These are phyloP conservation scores for Hirundichthys speculiger DNA, from an alignment of 2,113 vertebrate genomes.

Conservation along the genomic window DNA sequence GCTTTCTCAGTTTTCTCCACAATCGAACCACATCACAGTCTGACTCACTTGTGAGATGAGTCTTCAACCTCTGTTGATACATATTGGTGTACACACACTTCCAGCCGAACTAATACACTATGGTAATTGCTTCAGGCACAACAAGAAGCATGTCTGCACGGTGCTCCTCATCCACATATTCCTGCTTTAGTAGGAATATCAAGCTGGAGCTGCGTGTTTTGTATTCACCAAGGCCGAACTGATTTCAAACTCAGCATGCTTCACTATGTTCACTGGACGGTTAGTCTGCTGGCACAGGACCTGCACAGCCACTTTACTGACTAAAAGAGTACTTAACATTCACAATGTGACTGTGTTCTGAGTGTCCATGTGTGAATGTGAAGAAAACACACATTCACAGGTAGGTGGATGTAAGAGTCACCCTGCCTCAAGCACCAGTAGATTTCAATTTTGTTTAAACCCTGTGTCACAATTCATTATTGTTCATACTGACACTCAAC, in stretches of 20 bases:
- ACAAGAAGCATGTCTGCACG: constrained; percentile 1
- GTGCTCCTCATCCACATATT: no score
- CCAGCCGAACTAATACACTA: constrained; percentile 6
- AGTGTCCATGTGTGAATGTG: not conserved
- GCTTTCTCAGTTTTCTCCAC: no score
- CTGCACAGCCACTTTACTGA: constrained; percentile 15
- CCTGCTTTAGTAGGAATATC: no score
- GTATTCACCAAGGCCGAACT: constrained; percentile 40
- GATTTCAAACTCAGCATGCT: constrained; percentile 42
- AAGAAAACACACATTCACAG: constrained; percentile 11
- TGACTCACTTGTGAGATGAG: no score
- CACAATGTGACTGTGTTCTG: constrained; percentile 23
- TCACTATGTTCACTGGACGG: constrained; percentile 11
- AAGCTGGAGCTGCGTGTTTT: constrained; percentile 27
- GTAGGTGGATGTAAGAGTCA: constrained; percentile 18
- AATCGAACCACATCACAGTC: no score
- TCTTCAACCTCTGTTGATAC: no score
- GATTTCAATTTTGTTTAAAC: constrained; percentile 31
- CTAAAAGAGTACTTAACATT: constrained; percentile 11
- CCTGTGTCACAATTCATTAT: constrained; percentile 45
- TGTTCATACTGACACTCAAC: constrained; percentile 28
- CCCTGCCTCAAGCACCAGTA: constrained; percentile 1
- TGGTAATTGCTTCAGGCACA: constrained; percentile 15
- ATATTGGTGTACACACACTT: not conserved
- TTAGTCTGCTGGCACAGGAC: constrained; percentile 10